Conservation (phyloP, 2,113 vertebrate genomes). For the Lepisosteus oculatus region DNA sequence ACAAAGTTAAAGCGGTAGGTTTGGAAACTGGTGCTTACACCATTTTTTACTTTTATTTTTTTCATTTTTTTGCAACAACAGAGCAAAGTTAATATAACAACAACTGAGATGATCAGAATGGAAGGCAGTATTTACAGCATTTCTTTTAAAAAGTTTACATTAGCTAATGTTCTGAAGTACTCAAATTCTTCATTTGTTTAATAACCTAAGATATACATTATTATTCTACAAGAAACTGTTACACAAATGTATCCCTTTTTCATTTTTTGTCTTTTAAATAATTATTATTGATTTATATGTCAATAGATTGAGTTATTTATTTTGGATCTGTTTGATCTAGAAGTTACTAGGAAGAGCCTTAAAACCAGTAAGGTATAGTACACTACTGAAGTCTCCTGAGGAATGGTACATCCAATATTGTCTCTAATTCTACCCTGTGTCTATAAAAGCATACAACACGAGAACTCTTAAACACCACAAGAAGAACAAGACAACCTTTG, state of each 20-base stretch:
- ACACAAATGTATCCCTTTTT: constrained; percentile 90
- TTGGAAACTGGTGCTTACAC: constrained; percentile 69
- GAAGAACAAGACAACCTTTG: constrained; percentile 80
- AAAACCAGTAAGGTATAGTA: constrained; percentile 79
- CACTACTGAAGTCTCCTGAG: constrained; percentile 84
- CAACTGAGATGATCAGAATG: constrained; percentile 74
- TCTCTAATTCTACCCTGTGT: constrained; percentile 93
- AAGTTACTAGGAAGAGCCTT: constrained; percentile 85
- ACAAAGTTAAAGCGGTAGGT: constrained; percentile 81
- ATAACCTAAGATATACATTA: constrained; percentile 94
- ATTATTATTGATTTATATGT: constrained; percentile 83
- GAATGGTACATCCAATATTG: constrained; percentile 87
- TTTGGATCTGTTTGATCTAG: constrained; percentile 77
- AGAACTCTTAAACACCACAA: constrained; percentile 80
- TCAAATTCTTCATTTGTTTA: constrained; percentile 79
- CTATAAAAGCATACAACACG: constrained; percentile 88
- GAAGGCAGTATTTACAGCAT: constrained; percentile 95
- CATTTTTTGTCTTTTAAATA: constrained; percentile 82
- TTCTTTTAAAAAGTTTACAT: constrained; percentile 82
- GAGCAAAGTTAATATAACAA: constrained; percentile 79
- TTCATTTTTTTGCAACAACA: constrained; percentile 72
- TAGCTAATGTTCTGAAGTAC: constrained; percentile 88
- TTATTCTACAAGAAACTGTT: constrained; percentile 93
- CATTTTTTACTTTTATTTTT: not conserved
- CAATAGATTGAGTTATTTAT: constrained; percentile 72